A percentile compares a stretch with the other conserved stretches of the same genome.
These are phyloP conservation scores for Ptyas mucosa DNA, from an alignment of 2,113 vertebrate genomes.

Conservation along the genomic window DNA sequence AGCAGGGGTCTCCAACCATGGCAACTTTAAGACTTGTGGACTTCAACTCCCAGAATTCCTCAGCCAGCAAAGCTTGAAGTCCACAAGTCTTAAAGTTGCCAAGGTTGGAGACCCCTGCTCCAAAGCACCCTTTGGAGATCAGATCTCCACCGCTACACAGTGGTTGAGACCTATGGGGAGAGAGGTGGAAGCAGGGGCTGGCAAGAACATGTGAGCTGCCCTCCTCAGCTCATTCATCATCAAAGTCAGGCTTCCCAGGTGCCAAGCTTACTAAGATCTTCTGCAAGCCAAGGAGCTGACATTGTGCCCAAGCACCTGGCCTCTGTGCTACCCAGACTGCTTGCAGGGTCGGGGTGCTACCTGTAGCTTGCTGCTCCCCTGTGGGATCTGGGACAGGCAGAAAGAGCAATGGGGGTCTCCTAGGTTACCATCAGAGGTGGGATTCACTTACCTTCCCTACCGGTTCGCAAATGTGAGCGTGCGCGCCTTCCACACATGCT, in stretches of 20 bases:
- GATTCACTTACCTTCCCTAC: too few species aligned
- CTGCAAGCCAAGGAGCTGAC: background rate
- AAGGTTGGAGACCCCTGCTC: too few species aligned
- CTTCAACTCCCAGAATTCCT: too few species aligned
- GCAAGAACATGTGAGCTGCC: background rate
- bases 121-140: too few species aligned
- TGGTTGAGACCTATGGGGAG: background rate
- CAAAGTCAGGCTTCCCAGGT: background rate
- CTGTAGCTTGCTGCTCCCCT: background rate
- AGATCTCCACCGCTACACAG: background rate
- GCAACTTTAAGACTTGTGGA: too few species aligned
- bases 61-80: too few species aligned
- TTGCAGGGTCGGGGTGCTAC: background rate
- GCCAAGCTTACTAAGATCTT: background rate
- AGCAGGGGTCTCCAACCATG: background rate
- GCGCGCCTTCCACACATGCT: too few species aligned
- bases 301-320: background rate
- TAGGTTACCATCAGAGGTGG: background rate
- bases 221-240: background rate
- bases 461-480: too few species aligned
- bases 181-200: background rate
- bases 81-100: too few species aligned
- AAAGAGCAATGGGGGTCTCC: background rate
- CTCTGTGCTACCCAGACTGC: background rate
- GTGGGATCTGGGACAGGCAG: background rate